Evolutionary conservation across 2,113 vertebrate species (phyloP).

Genomic region (Bos taurus): ARS-UCD2.0 NC_037348.1:64022501-64023000

Average conservation of each 20-base stretch:
- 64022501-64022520: neutral
- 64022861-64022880: neutral
- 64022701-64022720: neutral
- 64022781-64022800: neutral
- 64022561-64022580: neutral
- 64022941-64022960: neutral
- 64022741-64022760: neutral
- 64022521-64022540: neutral
- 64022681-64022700: neutral
- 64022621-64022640: neutral
- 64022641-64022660: neutral
- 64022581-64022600: neutral
- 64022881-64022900: neutral
- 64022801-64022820: neutral
- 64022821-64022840: neutral
- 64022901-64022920: neutral
- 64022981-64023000: neutral
- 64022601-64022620: neutral
- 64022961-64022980: rapidly evolving
- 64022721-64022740: neutral
- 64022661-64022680: neutral
- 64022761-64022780: neutral
- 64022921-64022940: neutral
- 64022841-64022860: neutral
- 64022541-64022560: neutral